Base-by-base conservation (phyloP, 2,113 vertebrate genomes). In the Podarcis muralis region DNA sequence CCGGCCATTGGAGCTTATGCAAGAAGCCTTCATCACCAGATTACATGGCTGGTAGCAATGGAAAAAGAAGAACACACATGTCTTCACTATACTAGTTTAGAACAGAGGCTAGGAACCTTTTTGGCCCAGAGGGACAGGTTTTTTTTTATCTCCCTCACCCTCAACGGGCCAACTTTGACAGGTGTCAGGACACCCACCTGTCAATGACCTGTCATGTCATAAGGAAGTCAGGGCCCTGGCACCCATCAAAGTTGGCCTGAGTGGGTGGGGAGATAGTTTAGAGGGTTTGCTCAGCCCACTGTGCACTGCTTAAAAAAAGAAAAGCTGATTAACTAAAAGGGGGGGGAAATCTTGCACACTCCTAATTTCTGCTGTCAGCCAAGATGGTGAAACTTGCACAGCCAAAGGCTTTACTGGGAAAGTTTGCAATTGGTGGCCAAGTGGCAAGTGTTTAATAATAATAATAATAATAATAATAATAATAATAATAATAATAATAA, bases 21-120 rank as follows among this genome's bases (percentile, higher is more conserved):
- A 76, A 6, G 6, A 62, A 89, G 35, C 66, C 84, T 59, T 43
- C 78, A 91, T 89, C 80, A 78, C 9, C 37, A 90, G 74, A 18
- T 66, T 89, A 76, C 3, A 74, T 66, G 0, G 25, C 4, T 68
- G 48, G 90, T 87, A 83, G 43, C 91, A 90, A 87, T 59, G 27
- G 69, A n/a, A 86, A 27, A 37, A 2, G 0, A 3, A 88, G 27
- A 25, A 90, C 92, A 18, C 18, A 76, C 25, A 71, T 69, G 83
- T 86, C 13, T 30, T 25, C 65, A 37, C 35, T 5, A 32, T 1
- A 15, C 57, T 79, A 92, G 13, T 88, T 84, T 6, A 40, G 71
- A 35, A 35, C 66, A 25, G 25, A 23, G 66, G 7, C 23, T 11
- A 23, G 66, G 66, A 69, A 69, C 22, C 66, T 3, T n/a, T n/a